Evolutionary conservation across 2,797 vertebrate genomes (phyloP), one percentile per base, ranked within the genome.

Genomic region (Diglossa cyanea): DNA sequence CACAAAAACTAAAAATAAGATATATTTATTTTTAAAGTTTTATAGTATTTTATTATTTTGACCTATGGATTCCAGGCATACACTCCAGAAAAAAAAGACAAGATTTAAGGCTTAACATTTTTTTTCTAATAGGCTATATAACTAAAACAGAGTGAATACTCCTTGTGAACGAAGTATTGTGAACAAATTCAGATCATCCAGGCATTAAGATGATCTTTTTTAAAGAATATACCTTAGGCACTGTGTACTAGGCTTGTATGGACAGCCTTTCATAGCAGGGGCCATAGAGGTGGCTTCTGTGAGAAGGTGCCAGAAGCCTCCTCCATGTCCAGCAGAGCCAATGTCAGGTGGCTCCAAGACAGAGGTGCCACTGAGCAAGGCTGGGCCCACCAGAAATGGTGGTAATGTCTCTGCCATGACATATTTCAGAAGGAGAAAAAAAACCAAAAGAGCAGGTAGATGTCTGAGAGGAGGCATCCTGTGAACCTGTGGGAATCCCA

Each of bases 381-480:
- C 37, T 58, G 23, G 17, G 14, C 21, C 11, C 53, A 24, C 19
- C 39, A 85, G n/a, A 75, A 75, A 24, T 24, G 4, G 21, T 37
- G 39, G 7, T 6, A 51, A 50, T 0, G 0, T 12, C 15, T 44
- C 61, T n/a, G 23, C 0, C 1, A n/a, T 11, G 19, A 24, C 10
- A 7, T 13, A 67, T 75, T 51, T 51, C 28, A n/a, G 51, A 42
- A 26, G 24, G 10, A 75, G 13, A 28, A 24, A 26, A 7, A 7
- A 8, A 48, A 5, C 6, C 6, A 33, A 37, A 42, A 42, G 17
- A 51, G 21, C 8, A 16, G 6, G 6, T 51, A 9, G 23, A 16
- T n/a, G 6, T 18, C 15, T 67, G 23, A 44, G 18, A 50, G 18
- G 15, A 75, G 23, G 14, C 37, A 50, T 44, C 17, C 37, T 44